These are phyloP conservation scores for Crotophaga sulcirostris DNA, from an alignment of 2,113 vertebrate genomes.

Conservation along the genomic window DNA sequence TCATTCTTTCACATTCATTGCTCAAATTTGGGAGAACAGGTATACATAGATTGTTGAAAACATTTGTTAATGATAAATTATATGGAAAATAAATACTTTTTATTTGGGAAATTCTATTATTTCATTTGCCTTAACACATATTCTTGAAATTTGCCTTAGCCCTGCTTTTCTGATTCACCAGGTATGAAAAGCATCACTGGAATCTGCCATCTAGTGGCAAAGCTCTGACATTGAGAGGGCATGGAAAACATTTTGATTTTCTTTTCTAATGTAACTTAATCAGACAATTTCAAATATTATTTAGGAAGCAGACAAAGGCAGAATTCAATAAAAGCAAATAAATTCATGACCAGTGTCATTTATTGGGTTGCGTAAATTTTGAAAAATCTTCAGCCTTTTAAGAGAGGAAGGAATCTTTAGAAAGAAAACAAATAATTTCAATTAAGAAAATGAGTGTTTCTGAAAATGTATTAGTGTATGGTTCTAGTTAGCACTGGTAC, in stretches of 20 bases:
- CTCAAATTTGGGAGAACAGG: background rate
- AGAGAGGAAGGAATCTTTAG: background rate
- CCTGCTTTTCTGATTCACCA: background rate
- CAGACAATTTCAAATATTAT: background rate
- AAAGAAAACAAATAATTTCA: background rate
- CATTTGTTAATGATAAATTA: background rate
- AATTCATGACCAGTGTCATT: background rate
- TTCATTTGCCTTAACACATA: background rate
- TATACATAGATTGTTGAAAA: background rate
- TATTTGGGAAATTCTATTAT: background rate
- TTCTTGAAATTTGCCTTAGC: background rate
- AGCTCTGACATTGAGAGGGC: background rate
- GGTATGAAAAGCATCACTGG: background rate
- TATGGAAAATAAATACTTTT: background rate
- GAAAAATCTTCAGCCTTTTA: background rate
- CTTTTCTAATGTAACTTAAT: background rate
- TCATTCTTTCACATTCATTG: background rate
- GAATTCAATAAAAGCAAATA: background rate
- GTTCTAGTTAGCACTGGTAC: background rate
- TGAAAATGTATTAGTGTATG: background rate
- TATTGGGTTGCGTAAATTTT: background rate
- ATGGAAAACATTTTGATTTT: background rate
- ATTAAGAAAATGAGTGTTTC: background rate
- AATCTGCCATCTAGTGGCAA: slow-evolving; percentile 66
- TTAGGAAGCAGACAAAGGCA: background rate